A percentile compares a stretch with the other conserved stretches of the same genome.
Conservation (phyloP, 2,888 invertebrate genomes). For the Pteria penguin region DNA sequence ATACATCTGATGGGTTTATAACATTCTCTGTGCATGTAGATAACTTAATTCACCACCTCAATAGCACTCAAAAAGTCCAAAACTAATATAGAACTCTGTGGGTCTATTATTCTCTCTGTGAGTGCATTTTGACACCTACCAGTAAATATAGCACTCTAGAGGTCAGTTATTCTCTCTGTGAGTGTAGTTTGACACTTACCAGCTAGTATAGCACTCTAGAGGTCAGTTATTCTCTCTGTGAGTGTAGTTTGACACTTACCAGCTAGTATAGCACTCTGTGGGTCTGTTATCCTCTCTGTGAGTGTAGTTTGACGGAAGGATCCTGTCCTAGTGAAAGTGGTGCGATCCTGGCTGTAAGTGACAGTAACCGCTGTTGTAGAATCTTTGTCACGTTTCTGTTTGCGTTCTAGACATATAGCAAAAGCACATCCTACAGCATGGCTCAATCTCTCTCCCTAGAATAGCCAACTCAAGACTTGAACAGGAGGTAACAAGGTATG, state of each 20-base stretch:
- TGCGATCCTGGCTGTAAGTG: conserved; percentile 78
- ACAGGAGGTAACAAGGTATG: no score
- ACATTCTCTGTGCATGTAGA: neutral
- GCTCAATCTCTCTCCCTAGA: conserved; percentile 95
- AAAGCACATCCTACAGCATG: conserved; percentile 99
- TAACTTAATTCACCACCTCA: neutral
- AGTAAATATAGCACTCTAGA: conserved; percentile 82
- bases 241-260: conserved; percentile 84
- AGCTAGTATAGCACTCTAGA: conserved; percentile 82
- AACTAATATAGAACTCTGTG: conserved; percentile 82
- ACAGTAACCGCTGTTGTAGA: conserved; percentile 71
- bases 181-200: conserved; percentile 86
- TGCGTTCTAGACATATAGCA: conserved; percentile 97
- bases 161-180: conserved; percentile 88
- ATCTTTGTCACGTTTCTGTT: conserved; percentile 98
- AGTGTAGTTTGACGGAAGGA: conserved; percentile 91
- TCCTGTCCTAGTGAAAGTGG: conserved; percentile 94
- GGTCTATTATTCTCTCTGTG: conserved; percentile 88
- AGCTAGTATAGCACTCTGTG: conserved; percentile 82
- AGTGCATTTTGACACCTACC: conserved; percentile 86
- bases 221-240: conserved; percentile 88
- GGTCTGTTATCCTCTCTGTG: conserved; percentile 88
- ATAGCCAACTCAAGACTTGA: no score
- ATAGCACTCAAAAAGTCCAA: no score
- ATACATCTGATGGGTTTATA: no score